phyloP scores from a whole-genome alignment of 2,113 vertebrate species.

The Sander vitreus region DNA sequence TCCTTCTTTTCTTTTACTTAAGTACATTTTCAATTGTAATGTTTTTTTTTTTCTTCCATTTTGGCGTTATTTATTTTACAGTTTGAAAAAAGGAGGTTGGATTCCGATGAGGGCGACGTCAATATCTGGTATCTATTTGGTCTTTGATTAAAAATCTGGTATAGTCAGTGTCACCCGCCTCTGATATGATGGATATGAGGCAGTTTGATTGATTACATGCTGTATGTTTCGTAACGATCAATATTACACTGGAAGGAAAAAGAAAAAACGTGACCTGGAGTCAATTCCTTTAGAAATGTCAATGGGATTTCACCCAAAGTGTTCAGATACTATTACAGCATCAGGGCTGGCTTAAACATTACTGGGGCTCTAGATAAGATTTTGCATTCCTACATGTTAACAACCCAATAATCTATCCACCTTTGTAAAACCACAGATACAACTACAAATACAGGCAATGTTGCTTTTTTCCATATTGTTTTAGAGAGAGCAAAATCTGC shows the following conservation, averaged over 20 bases:
- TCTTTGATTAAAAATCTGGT: slow-evolving; percentile 8
- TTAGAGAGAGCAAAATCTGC: no score
- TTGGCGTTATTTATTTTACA: not conserved
- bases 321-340: not conserved
- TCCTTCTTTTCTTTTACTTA: not conserved
- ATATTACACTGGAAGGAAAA: not conserved
- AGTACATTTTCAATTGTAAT: not conserved
- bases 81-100: not conserved
- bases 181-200: slow-evolving; percentile 30
- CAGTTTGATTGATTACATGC: slow-evolving; percentile 24
- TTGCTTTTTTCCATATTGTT: not conserved
- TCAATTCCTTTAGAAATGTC: slow-evolving; percentile 7
- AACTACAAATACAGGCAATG: not conserved
- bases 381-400: not conserved
- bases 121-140: not conserved
- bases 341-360: not conserved
- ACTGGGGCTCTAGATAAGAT: not conserved
- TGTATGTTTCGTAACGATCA: not conserved
- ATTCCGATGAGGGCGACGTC: not conserved
- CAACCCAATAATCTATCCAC: not conserved
- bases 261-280: not conserved
- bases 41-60: not conserved
- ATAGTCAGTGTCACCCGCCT: not conserved
- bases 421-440: not conserved
- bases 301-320: not conserved